Evolutionary conservation across 2,797 vertebrate species (phyloP).

Genomic region (Manis pentadactyla): DNA sequence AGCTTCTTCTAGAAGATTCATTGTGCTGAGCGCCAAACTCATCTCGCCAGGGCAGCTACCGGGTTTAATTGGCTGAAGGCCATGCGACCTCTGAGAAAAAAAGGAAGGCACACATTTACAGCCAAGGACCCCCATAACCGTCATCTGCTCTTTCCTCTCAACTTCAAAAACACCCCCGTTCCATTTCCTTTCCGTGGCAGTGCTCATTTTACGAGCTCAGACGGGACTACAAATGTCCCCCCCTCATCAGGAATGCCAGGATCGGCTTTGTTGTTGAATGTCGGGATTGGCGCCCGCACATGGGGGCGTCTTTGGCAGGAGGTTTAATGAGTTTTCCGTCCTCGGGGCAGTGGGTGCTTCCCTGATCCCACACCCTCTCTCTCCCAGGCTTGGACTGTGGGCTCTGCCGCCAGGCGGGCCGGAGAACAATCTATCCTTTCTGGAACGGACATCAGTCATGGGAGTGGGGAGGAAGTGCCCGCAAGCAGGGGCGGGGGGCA

Average conservation of each 20-base stretch:
- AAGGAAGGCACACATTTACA: neutral
- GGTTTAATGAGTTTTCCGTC: slow-evolving; percentile 66
- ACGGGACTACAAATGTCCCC: neutral
- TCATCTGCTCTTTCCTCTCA: neutral
- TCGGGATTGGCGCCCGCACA: neutral
- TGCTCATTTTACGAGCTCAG: slow-evolving; percentile 65
- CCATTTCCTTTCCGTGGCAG: slow-evolving; percentile 39
- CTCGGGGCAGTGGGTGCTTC: slow-evolving; percentile 20
- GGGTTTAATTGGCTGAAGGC: neutral
- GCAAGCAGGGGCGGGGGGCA: neutral
- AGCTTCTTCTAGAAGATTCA: neutral
- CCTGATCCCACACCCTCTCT: neutral
- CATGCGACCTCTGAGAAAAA: neutral
- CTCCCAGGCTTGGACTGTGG: neutral
- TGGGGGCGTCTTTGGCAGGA: neutral
- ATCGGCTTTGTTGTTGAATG: slow-evolving; percentile 16
- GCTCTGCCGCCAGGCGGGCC: neutral
- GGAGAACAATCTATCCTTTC: slow-evolving; percentile 62
- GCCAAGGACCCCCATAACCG: neutral
- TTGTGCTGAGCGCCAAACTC: neutral
- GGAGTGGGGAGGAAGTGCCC: slow-evolving; percentile 64
- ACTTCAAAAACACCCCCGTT: slow-evolving; percentile 7
- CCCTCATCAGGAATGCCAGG: slow-evolving; percentile 1
- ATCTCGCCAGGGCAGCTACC: neutral
- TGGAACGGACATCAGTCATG: slow-evolving; percentile 60